Evolutionary conservation across 2,797 vertebrate species (phyloP), one percentile per base, ranked within the genome.

Genomic region (Geotrypetes seraphini): DNA sequence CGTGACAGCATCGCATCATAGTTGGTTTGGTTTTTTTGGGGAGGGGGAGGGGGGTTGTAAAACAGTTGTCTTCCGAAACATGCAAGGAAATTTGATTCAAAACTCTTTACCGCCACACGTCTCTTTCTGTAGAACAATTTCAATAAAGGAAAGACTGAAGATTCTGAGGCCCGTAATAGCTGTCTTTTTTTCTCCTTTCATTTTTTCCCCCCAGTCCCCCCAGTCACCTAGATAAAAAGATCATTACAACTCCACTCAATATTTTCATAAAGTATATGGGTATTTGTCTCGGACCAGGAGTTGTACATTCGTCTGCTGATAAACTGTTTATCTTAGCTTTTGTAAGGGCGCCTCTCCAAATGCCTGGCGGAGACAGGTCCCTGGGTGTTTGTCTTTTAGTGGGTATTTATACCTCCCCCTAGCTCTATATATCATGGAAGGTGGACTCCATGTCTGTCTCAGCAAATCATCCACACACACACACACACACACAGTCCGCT

Each of bases 281-380:
- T 64, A 66, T 69, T 61, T 69, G 69, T 73, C 73, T 75, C 36
- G 51, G 63, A 73, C 43, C 61, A 56, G 55, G 39, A 25, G 60
- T 68, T 58, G 69, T 62, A 64, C 76, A 71, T 79, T 79, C 70
- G 73, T 77, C 72, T 79, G 64, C 79, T 78, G 78, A 81, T 83
- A 81, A 82, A 84, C 69, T 82, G 84, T 82, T 81, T 83, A 83
- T 80, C 69, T 79, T 80, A 73, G 70, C 73, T 84, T 85, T 86
- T 84, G 85, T 74, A 75, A 84, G 81, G 83, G 82, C 75, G 79
- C 76, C 83, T 77, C 63, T 74, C 72, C 67, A 58, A 70, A 71
- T 73, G 69, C 47, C 66, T 49, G 48, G 58, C 75, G 79, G 75
- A 83, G 79, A 81, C 83, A 80, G 78, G 62, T 76, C 69, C 69